Evolutionary conservation across 2,888 invertebrate species (phyloP).

Genomic region (Anthophora plumipes): DNA sequence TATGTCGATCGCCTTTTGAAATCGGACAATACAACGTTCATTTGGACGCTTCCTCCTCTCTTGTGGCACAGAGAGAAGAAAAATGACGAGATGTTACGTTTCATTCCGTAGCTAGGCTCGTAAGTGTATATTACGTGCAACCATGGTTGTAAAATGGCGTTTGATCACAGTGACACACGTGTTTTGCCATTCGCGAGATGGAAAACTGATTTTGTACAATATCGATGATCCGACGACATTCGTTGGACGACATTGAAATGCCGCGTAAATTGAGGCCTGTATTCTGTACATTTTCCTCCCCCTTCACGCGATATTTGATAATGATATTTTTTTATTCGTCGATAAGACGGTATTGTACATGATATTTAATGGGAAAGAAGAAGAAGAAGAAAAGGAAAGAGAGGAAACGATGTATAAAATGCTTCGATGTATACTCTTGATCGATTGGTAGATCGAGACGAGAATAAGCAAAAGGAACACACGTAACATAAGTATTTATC

Average conservation of each 20-base stretch:
- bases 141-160: background rate
- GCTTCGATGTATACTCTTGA: too few relatives aligned
- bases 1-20: slow-evolving; percentile 53
- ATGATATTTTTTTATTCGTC: slow-evolving; percentile 54
- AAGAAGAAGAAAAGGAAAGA: too few relatives aligned
- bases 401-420: too few relatives aligned
- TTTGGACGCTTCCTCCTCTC: slow-evolving; percentile 43
- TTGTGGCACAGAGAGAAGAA: background rate
- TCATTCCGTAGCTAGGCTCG: slow-evolving; percentile 34
- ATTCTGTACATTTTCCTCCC: slow-evolving; percentile 36
- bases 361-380: slow-evolving; percentile 9
- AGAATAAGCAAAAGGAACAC: too few relatives aligned
- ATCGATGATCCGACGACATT: slow-evolving; percentile 21
- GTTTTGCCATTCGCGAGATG: slow-evolving; percentile 37
- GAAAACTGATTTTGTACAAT: slow-evolving; percentile 53
- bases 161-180: slow-evolving; percentile 46
- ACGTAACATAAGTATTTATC: background rate
- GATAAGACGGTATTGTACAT: slow-evolving; percentile 6
- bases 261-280: too few relatives aligned
- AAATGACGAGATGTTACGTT: slow-evolving; percentile 45
- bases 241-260: background rate
- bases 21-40: slow-evolving; percentile 42
- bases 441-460: too few relatives aligned
- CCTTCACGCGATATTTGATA: slow-evolving; percentile 58
- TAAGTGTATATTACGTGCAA: slow-evolving; percentile 30